A percentile compares a stretch with the other conserved stretches of the same genome.
phyloP scores from a whole-genome alignment of 2,113 vertebrate species.

The Nothocercus nigrocapillus region DNA sequence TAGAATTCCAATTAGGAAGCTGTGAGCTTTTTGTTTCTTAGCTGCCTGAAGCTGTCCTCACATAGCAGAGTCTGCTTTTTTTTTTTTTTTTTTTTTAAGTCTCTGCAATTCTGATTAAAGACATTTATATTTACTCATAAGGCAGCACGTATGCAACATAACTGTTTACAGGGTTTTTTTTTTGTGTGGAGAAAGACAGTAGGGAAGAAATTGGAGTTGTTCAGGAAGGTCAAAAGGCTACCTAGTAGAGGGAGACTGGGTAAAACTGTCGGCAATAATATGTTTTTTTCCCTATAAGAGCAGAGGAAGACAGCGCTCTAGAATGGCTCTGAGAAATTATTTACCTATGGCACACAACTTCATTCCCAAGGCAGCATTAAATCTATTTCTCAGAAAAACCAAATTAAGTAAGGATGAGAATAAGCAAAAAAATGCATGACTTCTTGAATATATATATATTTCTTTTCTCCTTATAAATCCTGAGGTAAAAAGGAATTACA shows the following conservation, averaged over 20 bases:
- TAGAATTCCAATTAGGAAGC: conserved; percentile 33
- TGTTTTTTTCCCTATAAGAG: neutral
- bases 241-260: neutral
- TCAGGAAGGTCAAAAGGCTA: neutral
- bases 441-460: neutral
- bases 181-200: neutral
- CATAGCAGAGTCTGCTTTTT: neutral
- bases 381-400: neutral
- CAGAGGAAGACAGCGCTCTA: neutral
- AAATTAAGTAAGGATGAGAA: neutral
- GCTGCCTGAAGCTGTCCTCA: neutral
- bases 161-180: neutral
- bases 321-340: neutral
- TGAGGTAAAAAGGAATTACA: neutral
- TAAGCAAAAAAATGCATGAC: neutral
- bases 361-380: neutral
- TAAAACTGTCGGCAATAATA: neutral
- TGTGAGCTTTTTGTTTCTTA: conserved; percentile 13
- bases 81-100: neutral
- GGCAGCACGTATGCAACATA: neutral
- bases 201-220: neutral
- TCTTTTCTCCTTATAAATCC: neutral
- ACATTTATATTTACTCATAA: conserved; percentile 15
- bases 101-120: neutral
- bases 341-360: neutral